Conservation (phyloP, 2,888 invertebrate genomes). For the Drosophila cyrtoloma region DNA sequence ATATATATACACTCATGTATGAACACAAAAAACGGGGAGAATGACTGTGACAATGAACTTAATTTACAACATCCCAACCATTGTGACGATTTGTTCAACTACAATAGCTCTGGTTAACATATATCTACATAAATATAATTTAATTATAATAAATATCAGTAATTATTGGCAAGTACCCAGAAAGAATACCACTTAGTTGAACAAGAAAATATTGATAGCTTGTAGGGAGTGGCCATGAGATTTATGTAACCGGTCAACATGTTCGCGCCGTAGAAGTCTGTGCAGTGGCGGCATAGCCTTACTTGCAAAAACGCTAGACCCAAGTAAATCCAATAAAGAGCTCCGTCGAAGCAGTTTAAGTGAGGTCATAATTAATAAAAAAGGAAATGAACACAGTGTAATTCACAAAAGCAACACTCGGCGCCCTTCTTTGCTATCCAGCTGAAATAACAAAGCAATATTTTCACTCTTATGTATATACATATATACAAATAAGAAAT, state of each 20-base stretch:
- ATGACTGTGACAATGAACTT: constrained; percentile 28
- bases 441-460: constrained; percentile 75
- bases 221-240: constrained; percentile 73
- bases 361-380: constrained; percentile 57
- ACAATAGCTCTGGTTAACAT: background rate
- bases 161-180: background rate
- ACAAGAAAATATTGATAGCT: background rate
- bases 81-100: constrained; percentile 5
- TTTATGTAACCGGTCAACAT: constrained; percentile 83
- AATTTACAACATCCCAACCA: constrained; percentile 10
- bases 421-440: constrained; percentile 85
- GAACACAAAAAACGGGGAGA: constrained; percentile 1
- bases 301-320: constrained; percentile 57
- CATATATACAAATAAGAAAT: background rate
- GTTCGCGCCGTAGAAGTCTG: constrained; percentile 83
- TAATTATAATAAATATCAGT: background rate
- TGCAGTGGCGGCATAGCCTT: constrained; percentile 81
- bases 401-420: constrained; percentile 69
- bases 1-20: background rate
- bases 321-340: constrained; percentile 80
- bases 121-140: background rate
- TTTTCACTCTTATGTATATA: background rate
- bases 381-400: constrained; percentile 27
- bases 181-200: background rate
- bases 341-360: constrained; percentile 83